Evolutionary conservation across 2,113 vertebrate species (phyloP).

Genomic region (Haliaeetus leucogaster): DNA sequence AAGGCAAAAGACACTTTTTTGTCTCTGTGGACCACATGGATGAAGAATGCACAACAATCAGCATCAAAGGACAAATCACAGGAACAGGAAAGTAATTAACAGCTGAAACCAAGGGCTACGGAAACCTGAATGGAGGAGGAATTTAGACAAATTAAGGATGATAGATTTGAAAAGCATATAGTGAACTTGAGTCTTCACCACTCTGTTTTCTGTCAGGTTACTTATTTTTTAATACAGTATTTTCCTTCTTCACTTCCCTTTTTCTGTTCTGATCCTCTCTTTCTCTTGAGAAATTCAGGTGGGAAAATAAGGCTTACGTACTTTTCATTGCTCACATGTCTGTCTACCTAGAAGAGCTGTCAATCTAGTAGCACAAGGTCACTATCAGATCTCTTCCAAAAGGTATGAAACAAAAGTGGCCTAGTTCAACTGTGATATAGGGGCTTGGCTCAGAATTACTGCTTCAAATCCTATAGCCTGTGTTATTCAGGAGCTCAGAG

Average conservation of each 20-base stretch:
- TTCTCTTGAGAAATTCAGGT: background rate
- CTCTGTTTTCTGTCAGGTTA: background rate
- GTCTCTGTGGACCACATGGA: accelerated
- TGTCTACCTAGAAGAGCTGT: accelerated
- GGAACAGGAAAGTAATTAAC: background rate
- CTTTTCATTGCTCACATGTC: background rate
- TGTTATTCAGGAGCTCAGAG: background rate
- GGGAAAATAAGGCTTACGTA: background rate
- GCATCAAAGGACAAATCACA: background rate
- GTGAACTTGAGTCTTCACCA: background rate
- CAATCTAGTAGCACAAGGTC: background rate
- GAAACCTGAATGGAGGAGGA: background rate
- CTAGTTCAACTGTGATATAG: background rate
- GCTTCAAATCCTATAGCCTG: background rate
- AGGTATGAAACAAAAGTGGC: background rate
- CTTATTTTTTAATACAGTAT: background rate
- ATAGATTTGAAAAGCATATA: background rate
- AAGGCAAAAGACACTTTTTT: background rate
- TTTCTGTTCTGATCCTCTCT: background rate
- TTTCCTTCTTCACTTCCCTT: background rate
- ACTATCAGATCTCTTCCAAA: background rate
- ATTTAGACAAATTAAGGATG: background rate
- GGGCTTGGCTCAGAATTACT: background rate
- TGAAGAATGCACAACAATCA: background rate
- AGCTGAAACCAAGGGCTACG: background rate